Base-by-base conservation (phyloP, 1,140 invertebrate genomes). In the Hydropsyche tenuis region DNA sequence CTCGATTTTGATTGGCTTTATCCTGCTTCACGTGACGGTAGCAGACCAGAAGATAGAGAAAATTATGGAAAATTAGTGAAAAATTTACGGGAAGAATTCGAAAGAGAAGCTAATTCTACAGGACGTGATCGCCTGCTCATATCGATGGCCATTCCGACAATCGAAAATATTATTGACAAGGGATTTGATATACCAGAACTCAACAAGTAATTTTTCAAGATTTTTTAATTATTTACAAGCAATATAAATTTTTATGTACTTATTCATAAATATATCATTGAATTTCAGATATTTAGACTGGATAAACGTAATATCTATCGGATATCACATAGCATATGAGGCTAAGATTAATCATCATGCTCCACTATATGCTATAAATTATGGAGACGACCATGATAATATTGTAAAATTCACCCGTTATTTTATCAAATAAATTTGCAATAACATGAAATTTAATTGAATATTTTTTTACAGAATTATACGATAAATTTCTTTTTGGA, bases 1-100 rank as follows among this genome's bases (percentile, higher is more conserved):
- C 87, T 99, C 22, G 96, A 99, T 84, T 85, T 99, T 75, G 96
- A 98, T 81, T 99, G 96, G 96, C 96, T 98, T 81, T 98, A 98
- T 85, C 96, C 96, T 0, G 92, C 93, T 0, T 88, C 92, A 81
- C 85, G 96, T 45, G 96, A 98, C 80, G 96, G 96, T 9, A 93
- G 94, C 72, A 95, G 96, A 79, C 89, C 94, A 0, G 90, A 93
- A 56, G 96, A 99, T 81, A 91, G 90, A 72, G 90, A 94, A 76
- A 95, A 96, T 82, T 99, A 98, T 81, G 93, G 94, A 6, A 88
- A 89, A 78, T 88, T 99, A 18, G 93, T 97, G 11, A 84, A 96
- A 90, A 96, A 97, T 86, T 82, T 98, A 22, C 85, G 95, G 14
- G 91, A 95, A 78, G 95, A 96, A 79, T 98, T 97, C 79, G 93